phyloP scores from a whole-genome alignment of 2,797 vertebrate species.

The Protosalanx chinensis region DNA sequence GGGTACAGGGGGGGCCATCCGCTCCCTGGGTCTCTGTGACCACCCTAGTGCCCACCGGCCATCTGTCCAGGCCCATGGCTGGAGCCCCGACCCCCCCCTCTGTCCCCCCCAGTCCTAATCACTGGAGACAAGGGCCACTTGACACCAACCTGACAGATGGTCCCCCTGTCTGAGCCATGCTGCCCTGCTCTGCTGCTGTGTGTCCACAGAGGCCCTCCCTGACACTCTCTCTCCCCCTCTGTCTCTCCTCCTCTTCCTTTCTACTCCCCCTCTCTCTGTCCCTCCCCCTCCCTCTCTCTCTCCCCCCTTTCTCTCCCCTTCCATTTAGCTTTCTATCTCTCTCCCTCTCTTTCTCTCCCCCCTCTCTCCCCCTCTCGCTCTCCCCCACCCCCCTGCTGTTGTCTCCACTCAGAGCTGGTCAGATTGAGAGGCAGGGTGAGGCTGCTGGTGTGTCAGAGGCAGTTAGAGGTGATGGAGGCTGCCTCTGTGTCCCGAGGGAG shows the following conservation, averaged over 20 bases:
- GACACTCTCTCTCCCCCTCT: no score
- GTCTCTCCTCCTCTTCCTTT: no score
- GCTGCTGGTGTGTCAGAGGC: slow-evolving; percentile 71
- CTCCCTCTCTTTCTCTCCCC: no score
- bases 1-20: slow-evolving; percentile 25
- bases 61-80: slow-evolving; percentile 43
- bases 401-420: slow-evolving; percentile 15
- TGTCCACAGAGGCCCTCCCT: neutral
- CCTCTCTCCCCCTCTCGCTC: no score
- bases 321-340: no score
- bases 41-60: slow-evolving; percentile 25
- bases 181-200: neutral
- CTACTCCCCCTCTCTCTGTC: no score
- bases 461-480: slow-evolving; percentile 73
- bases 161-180: neutral
- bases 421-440: slow-evolving; percentile 68
- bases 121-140: slow-evolving; percentile 52
- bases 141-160: slow-evolving; percentile 45
- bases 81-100: slow-evolving; percentile 12
- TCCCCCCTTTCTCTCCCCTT: no score
- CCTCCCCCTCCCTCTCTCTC: no score
- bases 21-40: slow-evolving; percentile 36
- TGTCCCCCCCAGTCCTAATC: slow-evolving; percentile 48
- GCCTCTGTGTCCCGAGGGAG: slow-evolving; percentile 60
- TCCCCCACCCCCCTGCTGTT: slow-evolving; percentile 16